Conservation (phyloP, 2,888 invertebrate genomes). For the Melitaea athalia region DNA sequence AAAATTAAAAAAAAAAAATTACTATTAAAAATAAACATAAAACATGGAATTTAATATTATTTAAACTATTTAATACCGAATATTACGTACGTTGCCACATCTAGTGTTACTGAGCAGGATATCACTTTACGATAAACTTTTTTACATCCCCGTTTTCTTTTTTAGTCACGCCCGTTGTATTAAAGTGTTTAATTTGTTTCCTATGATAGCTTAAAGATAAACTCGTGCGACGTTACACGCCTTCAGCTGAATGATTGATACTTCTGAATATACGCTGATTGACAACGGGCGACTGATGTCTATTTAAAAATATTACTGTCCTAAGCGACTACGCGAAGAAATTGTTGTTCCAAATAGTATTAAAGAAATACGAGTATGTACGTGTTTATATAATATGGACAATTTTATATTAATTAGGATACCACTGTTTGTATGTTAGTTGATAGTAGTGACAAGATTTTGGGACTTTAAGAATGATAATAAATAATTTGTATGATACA, state of each 20-base stretch:
- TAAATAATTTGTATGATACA: too few relatives aligned
- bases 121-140: conserved; percentile 49
- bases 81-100: conserved; percentile 36
- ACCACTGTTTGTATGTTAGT: too few relatives aligned
- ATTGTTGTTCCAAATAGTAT: background rate
- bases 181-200: conserved; percentile 81
- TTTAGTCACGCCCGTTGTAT: conserved; percentile 78
- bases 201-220: conserved; percentile 64
- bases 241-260: conserved; percentile 59
- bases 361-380: background rate
- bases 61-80: too few relatives aligned
- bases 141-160: conserved; percentile 53
- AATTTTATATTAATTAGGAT: too few relatives aligned
- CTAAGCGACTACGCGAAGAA: background rate
- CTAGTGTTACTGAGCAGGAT: conserved; percentile 35
- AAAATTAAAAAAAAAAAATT: too few relatives aligned
- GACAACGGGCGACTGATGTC: conserved; percentile 55
- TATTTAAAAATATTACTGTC: background rate
- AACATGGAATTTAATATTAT: too few relatives aligned
- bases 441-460: too few relatives aligned
- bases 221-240: conserved; percentile 48
- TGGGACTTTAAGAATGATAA: too few relatives aligned
- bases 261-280: conserved; percentile 58
- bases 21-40: too few relatives aligned
- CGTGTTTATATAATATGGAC: too few relatives aligned